Evolutionary conservation across 2,113 vertebrate species (phyloP).

Genomic region (Rhynchomys soricoides): DNA sequence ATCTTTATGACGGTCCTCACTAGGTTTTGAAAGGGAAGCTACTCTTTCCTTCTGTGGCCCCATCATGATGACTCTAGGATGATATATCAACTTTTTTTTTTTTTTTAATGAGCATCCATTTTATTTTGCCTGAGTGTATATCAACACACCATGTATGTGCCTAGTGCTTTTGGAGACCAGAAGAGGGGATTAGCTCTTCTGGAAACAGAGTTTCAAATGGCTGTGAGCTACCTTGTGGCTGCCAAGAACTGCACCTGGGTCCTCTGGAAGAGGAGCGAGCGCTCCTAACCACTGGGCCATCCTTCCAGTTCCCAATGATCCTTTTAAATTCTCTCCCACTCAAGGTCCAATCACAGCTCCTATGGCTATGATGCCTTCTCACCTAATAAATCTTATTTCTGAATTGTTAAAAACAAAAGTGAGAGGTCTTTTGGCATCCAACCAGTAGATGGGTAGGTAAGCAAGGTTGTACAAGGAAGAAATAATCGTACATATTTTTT

Average conservation of each 20-base stretch:
- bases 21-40: neutral
- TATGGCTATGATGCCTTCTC: neutral
- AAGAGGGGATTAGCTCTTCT: neutral
- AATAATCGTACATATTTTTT: neutral
- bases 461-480: constrained; percentile 6
- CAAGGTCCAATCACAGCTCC: too few relatives aligned
- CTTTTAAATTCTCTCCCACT: neutral
- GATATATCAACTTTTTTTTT: neutral
- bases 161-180: neutral
- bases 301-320: neutral
- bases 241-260: neutral
- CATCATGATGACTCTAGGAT: neutral
- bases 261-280: neutral
- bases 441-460: neutral
- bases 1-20: neutral
- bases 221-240: neutral
- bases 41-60: neutral
- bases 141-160: neutral
- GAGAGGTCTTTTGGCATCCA: neutral
- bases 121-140: neutral
- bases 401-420: neutral
- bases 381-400: neutral
- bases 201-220: neutral
- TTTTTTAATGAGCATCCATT: neutral
- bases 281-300: neutral